Base-by-base conservation (phyloP, 2,113 vertebrate species). In the Macroglossus sobrinus region DNA sequence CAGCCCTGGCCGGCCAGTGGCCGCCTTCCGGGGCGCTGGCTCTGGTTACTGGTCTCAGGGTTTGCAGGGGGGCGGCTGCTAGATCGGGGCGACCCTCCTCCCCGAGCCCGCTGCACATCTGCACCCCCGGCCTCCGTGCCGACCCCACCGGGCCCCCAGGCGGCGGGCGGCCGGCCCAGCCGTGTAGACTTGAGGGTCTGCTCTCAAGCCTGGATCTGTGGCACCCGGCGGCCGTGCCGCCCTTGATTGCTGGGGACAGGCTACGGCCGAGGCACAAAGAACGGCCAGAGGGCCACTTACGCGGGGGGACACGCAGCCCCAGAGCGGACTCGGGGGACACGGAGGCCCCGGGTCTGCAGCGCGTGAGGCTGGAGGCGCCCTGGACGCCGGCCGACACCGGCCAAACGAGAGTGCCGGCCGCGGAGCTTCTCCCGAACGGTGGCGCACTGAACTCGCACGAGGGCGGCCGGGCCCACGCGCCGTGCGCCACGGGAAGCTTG, bases 111-210 rank as follows among this genome's bases (percentile, higher is more conserved):
- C 28, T 30, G 8, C 4, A 4, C 1, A 4, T 0, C 55, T 24
- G 5, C 43, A 21, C 8, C 0, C 30, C 78, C 1, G 15, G 7
- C 59, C n/a, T 14, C 4, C 1, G 4, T 40, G 24, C 78, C 22
- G 6, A 33, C 43, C n/a, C 45, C 24, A 18, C 21, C 45, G 3
- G 0, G 1, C 18, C 10, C 10, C 35, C 0, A 6, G 0, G 35
- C 1, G 0, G 24, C 1, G 9, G 68, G 55, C 21, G 12, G 38
- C 22, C 19, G 28, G 22, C 1, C 28, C 2, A 0, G 0, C 43
- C 53, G 0, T 4, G 12, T 33, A 19, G 33, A 24, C 33, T 22
- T 9, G 33, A 18, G 38, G 14, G 35, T 50, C 40, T 19, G 13
- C 16, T 72, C 28, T 15, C 4, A 3, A 21, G n/a, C 26, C 59